Evolutionary conservation across 2,797 vertebrate genomes (phyloP).

Genomic region (Fundulus diaphanus): DNA sequence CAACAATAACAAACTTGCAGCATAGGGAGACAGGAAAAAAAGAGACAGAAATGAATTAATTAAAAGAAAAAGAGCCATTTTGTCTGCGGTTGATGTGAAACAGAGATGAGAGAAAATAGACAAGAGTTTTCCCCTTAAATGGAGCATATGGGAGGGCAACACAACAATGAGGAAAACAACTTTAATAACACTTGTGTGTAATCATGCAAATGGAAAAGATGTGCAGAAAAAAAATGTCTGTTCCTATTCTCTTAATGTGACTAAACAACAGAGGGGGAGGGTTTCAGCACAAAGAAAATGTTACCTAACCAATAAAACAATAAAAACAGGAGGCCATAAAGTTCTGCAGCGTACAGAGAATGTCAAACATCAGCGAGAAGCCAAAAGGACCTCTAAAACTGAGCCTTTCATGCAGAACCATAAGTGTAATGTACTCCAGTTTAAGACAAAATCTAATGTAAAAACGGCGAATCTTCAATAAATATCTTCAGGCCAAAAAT

Average conservation of each 20-base stretch:
- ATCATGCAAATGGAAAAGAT: constrained; percentile 3
- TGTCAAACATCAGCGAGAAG: not conserved
- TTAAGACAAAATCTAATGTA: not conserved
- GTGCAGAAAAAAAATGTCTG: not conserved
- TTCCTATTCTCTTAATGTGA: not conserved
- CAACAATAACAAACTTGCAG: constrained; percentile 71
- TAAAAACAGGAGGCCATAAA: not conserved
- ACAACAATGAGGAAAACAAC: constrained; percentile 9
- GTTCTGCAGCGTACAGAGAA: not conserved
- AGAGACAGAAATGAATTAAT: constrained; percentile 44
- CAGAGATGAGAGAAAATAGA: constrained; percentile 41
- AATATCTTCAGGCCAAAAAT: not conserved
- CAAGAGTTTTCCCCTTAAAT: constrained; percentile 47
- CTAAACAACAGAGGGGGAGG: not conserved
- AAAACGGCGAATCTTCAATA: too few species aligned
- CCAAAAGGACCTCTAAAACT: not conserved
- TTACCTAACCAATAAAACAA: not conserved
- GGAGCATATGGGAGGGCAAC: constrained; percentile 20
- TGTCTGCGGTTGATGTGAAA: constrained; percentile 37
- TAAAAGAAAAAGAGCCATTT: constrained; percentile 41
- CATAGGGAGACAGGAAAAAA: constrained; percentile 36
- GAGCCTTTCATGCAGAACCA: not conserved
- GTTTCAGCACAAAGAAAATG: not conserved
- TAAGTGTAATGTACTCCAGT: not conserved
- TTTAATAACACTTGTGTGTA: constrained; percentile 6